A percentile compares a stretch with the other conserved stretches of the same genome.
phyloP scores from a whole-genome alignment of 1,140 invertebrate genomes.

The Pseudomyrmex flavicornis region DNA sequence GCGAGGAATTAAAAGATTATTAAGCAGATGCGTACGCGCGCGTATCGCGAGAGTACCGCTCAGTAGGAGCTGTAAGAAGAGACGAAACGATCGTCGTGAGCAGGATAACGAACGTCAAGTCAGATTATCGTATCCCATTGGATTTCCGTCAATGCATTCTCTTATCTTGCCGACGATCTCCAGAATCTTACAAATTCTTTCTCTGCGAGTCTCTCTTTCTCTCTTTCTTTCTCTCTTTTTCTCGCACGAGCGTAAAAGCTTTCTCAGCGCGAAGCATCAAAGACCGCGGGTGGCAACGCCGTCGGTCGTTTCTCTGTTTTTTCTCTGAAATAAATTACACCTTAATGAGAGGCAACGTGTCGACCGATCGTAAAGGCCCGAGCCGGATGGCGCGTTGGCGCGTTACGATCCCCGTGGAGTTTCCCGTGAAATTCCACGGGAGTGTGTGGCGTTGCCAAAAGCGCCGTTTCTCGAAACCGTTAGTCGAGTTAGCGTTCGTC shows the following conservation, averaged over 20 bases:
- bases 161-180: constrained; percentile 68
- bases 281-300: constrained; percentile 61
- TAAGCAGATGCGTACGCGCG: constrained; percentile 51
- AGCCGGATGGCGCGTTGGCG: constrained; percentile 31
- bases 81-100: constrained; percentile 3
- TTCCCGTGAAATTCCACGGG: constrained; percentile 48
- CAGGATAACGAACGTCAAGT: constrained; percentile 67
- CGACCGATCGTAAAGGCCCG: constrained; percentile 52
- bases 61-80: constrained; percentile 22
- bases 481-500: constrained; percentile 13
- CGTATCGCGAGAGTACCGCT: constrained; percentile 34
- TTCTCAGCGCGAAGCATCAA: constrained; percentile 43
- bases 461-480: constrained; percentile 39
- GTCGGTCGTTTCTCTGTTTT: background rate
- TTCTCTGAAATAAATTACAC: constrained; percentile 38
- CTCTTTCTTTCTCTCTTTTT: no score
- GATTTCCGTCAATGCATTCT: constrained; percentile 59
- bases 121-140: constrained; percentile 66
- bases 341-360: constrained; percentile 64
- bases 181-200: constrained; percentile 66
- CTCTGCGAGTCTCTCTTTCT: constrained; percentile 9
- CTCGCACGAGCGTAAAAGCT: constrained; percentile 26
- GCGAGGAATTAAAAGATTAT: constrained; percentile 70
- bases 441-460: constrained; percentile 23
- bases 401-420: constrained; percentile 49